phyloP scores from a whole-genome alignment of 1,140 invertebrate genomes.

The Triops cancriformis region DNA sequence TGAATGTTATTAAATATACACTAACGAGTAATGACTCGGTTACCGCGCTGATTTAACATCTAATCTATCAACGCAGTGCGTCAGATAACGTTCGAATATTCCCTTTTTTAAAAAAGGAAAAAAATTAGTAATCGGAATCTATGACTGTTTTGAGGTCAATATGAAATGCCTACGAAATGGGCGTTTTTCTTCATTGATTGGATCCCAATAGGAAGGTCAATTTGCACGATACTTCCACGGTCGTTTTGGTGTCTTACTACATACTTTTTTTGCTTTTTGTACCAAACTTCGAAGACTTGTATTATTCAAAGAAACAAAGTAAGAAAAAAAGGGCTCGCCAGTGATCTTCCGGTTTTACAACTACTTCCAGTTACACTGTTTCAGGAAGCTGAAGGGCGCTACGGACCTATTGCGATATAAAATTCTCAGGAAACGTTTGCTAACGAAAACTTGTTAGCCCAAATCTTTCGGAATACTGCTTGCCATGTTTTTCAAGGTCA shows the following conservation, averaged over 20 bases:
- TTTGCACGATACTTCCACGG: not conserved
- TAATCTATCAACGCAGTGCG: too few relatives aligned
- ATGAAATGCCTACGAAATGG: not conserved
- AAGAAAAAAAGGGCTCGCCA: not conserved
- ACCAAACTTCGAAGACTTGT: not conserved
- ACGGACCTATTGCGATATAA: not conserved
- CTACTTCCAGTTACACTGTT: not conserved
- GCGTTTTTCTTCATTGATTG: not conserved
- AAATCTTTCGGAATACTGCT: not conserved
- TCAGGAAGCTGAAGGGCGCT: not conserved
- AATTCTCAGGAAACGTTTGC: not conserved
- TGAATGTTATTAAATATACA: too few relatives aligned
- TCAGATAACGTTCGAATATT: too few relatives aligned
- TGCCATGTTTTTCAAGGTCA: not conserved
- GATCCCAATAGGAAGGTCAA: not conserved
- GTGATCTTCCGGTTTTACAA: not conserved
- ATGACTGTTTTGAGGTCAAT: not conserved
- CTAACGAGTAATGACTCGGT: too few relatives aligned
- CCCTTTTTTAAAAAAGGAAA: not conserved
- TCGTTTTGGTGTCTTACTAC: not conserved
- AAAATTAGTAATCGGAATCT: not conserved
- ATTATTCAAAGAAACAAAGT: not conserved
- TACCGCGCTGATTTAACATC: too few relatives aligned
- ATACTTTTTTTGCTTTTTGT: not conserved
- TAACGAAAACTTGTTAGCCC: not conserved